phyloP scores from a whole-genome alignment of 2,113 vertebrate species.

The Poeciliopsis prolifica region DNA sequence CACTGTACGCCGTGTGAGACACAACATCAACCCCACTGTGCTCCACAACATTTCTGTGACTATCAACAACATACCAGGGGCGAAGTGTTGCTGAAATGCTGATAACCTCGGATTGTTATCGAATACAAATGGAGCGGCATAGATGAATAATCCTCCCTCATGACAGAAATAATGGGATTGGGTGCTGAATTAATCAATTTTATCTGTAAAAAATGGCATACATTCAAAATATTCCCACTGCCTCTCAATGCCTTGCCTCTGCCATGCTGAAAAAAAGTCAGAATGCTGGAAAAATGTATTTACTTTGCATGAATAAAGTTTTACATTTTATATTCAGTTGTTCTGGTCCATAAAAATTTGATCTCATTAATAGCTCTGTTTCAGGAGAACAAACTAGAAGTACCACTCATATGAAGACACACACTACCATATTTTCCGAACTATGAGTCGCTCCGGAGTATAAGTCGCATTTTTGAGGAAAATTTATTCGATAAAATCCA shows the following conservation, averaged over 20 bases:
- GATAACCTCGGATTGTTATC: constrained; percentile 40
- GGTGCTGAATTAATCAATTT: constrained; percentile 63
- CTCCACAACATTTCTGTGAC: constrained; percentile 48
- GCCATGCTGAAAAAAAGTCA: constrained; percentile 2
- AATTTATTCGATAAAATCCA: too few species aligned
- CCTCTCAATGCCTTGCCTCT: constrained; percentile 13
- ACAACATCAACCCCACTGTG: constrained; percentile 26
- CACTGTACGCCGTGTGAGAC: constrained; percentile 19
- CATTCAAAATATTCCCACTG: constrained; percentile 32
- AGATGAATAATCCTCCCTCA: constrained; percentile 39
- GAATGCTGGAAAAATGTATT: too few species aligned
- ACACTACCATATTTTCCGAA: too few species aligned
- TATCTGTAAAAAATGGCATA: constrained; percentile 49
- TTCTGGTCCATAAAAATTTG: too few species aligned
- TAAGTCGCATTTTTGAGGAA: too few species aligned
- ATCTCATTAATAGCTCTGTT: too few species aligned
- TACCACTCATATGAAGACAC: too few species aligned
- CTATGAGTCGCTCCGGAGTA: too few species aligned
- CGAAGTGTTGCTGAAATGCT: constrained; percentile 46
- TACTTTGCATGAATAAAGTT: not conserved
- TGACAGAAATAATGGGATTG: constrained; percentile 52
- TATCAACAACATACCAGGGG: constrained; percentile 33
- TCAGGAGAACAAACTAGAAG: too few species aligned
- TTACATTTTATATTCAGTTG: not conserved
- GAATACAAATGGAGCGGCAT: constrained; percentile 35